Evolutionary conservation across 2,888 invertebrate genomes (phyloP), one percentile per base, ranked within the genome.

Genomic region (Ennomos erosarius): DNA sequence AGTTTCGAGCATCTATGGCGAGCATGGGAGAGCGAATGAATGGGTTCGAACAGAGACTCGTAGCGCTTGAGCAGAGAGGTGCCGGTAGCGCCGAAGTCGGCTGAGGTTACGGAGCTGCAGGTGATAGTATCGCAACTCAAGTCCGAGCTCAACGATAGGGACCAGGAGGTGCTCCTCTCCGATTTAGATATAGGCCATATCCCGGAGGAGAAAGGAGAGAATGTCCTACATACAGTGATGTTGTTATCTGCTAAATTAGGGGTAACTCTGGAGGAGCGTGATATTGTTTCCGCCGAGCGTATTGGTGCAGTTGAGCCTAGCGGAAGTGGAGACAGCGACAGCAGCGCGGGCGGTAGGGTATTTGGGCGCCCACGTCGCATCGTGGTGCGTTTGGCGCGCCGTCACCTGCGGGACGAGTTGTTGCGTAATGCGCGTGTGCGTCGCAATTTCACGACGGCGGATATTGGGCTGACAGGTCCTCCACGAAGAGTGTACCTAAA

Each of bases 361-460:
- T 1, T 3, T 1, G 16, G 16, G 16, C 16, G 16, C 16, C 16
- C 16, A 16, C 16, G 16, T 3, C 16, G 16, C 16, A 3, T 16
- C 16, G 16, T 16, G 48, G 59, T n/a, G 64, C 64, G 34, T 26
- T 45, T 63, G 8, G 53, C 55, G 8, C 60, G 59, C 1, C 65
- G 66, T 0, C 36, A 45, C 0, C 16, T 47, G 40, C 63, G 67
- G 10, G 66, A 66, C 37, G 49, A 64, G 40, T 40, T 69, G n/a
- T 45, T 69, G 39, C 38, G 12, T 1, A 53, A 51, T 1, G 65
- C 65, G 13, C 60, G 65, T 0, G 61, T 62, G n/a, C 62, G 64
- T 1, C 54, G 68, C 9, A 53, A 49, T 1, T 34, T 51, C 1
- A 64, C 59, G 9, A 59, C 62, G 8, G 56, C 40, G 2, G 65